Evolutionary conservation across 2,888 invertebrate species (phyloP), one percentile per base, ranked within the genome.

Genomic region (Hydrotaea cyrtoneurina): DNA sequence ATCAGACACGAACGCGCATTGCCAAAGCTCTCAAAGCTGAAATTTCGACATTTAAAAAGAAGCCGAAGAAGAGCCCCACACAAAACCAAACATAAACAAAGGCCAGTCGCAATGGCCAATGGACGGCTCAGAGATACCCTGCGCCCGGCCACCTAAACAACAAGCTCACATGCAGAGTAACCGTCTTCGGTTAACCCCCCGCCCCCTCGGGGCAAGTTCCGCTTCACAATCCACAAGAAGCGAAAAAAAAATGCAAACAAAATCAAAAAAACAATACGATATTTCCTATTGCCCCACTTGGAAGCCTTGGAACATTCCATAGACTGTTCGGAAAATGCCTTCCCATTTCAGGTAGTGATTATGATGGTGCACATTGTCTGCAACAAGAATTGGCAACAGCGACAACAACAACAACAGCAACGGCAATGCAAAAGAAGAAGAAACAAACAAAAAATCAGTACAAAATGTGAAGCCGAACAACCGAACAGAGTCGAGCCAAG

Each of bases 1-100:
- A 90, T 90, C 91, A 89, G 86, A 86, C 87, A 86, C 81, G 86
- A 83, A 86, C 79, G 86, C 86, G 86, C 86, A 85, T 85, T 86
- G 86, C 81, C 76, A 79, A 83, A 86, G 86, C 85, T 82, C 81
- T 75, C 75, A 86, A 86, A 86, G 83, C 86, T 81, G 77, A 83
- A 86, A 86, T 79, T 81, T 86, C 81, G 78, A 81, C 83, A 83
- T 80, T 86, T 82, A 80, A 80, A 82, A 86, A 78, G 83, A 86
- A 83, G 82, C 82, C 83, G 83, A 86, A 83, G 82, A 78, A 80
- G 79, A 82, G 85, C 79, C 82, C 79, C 79, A 82, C 79, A 82
- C 82, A 82, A 85, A 85, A 85, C 80, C 80, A 31, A 59, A 66
- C 43, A n/a, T 23, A 69, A 69, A 46, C 46, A 69, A 69, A 69